phyloP scores from a whole-genome alignment of 2,888 invertebrate species.

The Agrypnus murinus region DNA sequence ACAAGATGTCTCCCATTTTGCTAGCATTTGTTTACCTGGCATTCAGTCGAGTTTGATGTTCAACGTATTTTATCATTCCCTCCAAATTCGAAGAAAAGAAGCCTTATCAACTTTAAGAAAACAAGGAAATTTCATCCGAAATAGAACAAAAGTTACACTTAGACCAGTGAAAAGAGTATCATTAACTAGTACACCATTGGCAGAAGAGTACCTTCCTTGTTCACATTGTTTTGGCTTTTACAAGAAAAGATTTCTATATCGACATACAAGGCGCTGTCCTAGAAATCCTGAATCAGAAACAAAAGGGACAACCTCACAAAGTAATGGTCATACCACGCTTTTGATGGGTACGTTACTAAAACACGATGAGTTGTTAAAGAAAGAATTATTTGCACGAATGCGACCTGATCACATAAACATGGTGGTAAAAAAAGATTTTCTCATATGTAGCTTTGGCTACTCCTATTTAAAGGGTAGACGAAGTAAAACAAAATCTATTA shows the following conservation, averaged over 20 bases:
- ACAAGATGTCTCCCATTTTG: slow-evolving; percentile 36
- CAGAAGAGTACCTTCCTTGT: slow-evolving; percentile 44
- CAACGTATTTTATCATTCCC: not conserved
- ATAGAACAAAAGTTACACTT: slow-evolving; percentile 26
- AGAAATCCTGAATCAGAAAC: slow-evolving; percentile 29
- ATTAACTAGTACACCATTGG: not conserved
- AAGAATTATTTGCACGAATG: slow-evolving; percentile 51
- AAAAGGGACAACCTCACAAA: slow-evolving; percentile 45
- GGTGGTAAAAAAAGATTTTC: slow-evolving; percentile 36
- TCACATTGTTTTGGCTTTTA: slow-evolving; percentile 44
- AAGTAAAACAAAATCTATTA: slow-evolving; percentile 54
- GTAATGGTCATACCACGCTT: slow-evolving; percentile 49
- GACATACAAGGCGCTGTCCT: slow-evolving; percentile 42
- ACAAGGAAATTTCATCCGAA: slow-evolving; percentile 45
- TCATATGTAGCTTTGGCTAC: slow-evolving; percentile 53
- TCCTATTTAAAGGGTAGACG: slow-evolving; percentile 52
- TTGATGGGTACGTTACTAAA: slow-evolving; percentile 40
- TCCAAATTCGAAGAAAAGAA: slow-evolving; percentile 20
- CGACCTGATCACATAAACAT: slow-evolving; percentile 10
- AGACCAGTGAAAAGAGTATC: slow-evolving; percentile 44
- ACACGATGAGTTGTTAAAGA: slow-evolving; percentile 48
- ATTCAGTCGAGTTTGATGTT: slow-evolving; percentile 24
- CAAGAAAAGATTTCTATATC: slow-evolving; percentile 41
- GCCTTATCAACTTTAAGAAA: slow-evolving; percentile 42
- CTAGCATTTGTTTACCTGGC: slow-evolving; percentile 33